Evolutionary conservation across 2,113 vertebrate species (phyloP), one percentile per base, ranked within the genome.

Genomic region (Acanthochromis polyacanthus): DNA sequence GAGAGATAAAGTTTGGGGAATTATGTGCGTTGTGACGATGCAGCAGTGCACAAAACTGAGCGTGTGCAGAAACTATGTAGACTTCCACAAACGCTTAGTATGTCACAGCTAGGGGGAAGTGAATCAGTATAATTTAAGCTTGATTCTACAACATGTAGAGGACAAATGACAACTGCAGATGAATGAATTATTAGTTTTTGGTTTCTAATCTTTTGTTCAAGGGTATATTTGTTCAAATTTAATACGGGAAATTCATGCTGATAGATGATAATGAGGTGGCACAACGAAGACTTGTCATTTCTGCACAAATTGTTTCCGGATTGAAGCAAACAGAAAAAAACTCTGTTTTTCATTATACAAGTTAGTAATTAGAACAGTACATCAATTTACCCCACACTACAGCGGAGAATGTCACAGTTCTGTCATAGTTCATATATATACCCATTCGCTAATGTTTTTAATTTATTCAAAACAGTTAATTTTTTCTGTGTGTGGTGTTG

Each of bases 1-100:
- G 32, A 71, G 40, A 80, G 75, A 93, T 90, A 81, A 78, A 19
- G 28, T 63, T 70, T 62, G 22, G 50, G 71, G 67, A 66, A 66
- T 55, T 30, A 75, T 58, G 59, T 61, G 55, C 4, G 56, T 70
- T 82, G 40, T 55, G 64, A 51, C 16, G 9, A 75, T 23, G 71
- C 43, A 56, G 40, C 11, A 1, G 61, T 8, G 52, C 38, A 40
- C 30, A 79, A 71, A 85, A 38, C 68, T 73, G 72, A 71, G 62
- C 22, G 38, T 11, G n/a, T 61, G 40, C 10, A 71, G 52, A 66
- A 78, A 69, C n/a, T 50, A 30, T 22, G 30, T 22, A 50, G 11
- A 8, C 52, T 71, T 69, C 3, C 48, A 20, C 8, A 25, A 78
- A 71, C 28, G 11, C 15, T 75, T 19, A 62, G 7, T 36, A 9